A percentile compares a stretch with the other conserved stretches of the same genome.
Evolutionary conservation across 2,888 invertebrate species (phyloP).

Genomic region (Limenitis arthemis): DNA sequence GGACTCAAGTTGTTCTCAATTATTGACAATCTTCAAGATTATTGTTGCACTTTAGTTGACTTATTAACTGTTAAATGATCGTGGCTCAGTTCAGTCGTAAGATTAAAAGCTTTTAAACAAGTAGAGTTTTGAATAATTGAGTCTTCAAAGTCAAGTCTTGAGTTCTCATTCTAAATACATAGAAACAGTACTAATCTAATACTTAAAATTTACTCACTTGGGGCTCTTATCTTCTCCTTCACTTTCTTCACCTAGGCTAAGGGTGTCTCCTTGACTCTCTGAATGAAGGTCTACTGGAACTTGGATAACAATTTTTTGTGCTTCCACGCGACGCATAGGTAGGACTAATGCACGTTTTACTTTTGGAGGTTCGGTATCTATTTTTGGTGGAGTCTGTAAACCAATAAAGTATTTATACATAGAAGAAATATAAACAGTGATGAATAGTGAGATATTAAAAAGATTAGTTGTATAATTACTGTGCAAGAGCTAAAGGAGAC

Average conservation of each 20-base stretch:
- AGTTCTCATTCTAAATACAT: too few relatives aligned
- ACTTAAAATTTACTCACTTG: constrained; percentile 32
- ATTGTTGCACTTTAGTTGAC: too few relatives aligned
- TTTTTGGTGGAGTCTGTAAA: constrained; percentile 62
- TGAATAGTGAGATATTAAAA: neutral
- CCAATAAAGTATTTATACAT: neutral
- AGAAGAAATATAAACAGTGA: neutral
- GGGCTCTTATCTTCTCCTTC: constrained; percentile 42
- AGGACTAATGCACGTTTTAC: constrained; percentile 57
- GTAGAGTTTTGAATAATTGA: too few relatives aligned
- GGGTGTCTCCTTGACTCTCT: constrained; percentile 36
- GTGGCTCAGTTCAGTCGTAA: too few relatives aligned
- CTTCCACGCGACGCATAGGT: constrained; percentile 56
- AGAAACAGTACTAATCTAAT: neutral
- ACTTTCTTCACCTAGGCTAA: constrained; percentile 46
- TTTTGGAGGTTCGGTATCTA: constrained; percentile 40
- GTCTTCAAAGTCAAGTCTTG: neutral
- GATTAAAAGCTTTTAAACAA: too few relatives aligned
- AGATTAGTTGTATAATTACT: too few relatives aligned
- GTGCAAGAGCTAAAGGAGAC: too few relatives aligned
- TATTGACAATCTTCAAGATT: too few relatives aligned
- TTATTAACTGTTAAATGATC: too few relatives aligned
- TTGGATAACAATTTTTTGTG: constrained; percentile 58
- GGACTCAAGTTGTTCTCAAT: too few relatives aligned
- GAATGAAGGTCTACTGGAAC: constrained; percentile 35